phyloP scores from a whole-genome alignment of 2,797 vertebrate genomes.

The Cuniculus paca region DNA sequence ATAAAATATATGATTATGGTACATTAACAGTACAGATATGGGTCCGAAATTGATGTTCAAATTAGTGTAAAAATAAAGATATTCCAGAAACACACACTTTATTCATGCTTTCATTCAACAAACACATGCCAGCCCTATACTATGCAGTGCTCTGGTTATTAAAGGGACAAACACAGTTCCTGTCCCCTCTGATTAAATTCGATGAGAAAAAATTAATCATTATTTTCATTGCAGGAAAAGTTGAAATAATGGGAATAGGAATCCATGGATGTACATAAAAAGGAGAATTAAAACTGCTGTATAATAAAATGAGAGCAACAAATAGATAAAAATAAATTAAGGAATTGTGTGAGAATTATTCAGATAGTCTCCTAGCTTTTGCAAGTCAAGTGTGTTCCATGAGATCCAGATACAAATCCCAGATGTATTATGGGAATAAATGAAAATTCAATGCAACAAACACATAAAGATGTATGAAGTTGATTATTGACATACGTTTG shows the following conservation, averaged over 20 bases:
- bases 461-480: constrained; percentile 9
- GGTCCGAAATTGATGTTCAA: neutral
- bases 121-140: neutral
- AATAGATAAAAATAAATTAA: neutral
- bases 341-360: neutral
- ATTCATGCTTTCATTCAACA: neutral
- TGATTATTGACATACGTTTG: neutral
- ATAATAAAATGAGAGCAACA: neutral
- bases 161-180: neutral
- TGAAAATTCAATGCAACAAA: constrained; percentile 9
- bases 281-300: neutral
- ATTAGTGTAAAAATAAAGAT: neutral
- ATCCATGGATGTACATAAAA: neutral
- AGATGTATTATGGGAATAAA: neutral
- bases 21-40: neutral
- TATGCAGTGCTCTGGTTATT: neutral
- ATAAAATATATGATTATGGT: constrained; percentile 36
- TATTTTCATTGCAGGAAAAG: constrained; percentile 1
- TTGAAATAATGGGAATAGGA: neutral
- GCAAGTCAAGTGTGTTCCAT: neutral
- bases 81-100: neutral
- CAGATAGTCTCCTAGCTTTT: neutral
- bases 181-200: neutral
- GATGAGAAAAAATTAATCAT: neutral
- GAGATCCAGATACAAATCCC: neutral